Base-by-base conservation (phyloP, 2,888 invertebrate species). In the Adineta ricciae region DNA sequence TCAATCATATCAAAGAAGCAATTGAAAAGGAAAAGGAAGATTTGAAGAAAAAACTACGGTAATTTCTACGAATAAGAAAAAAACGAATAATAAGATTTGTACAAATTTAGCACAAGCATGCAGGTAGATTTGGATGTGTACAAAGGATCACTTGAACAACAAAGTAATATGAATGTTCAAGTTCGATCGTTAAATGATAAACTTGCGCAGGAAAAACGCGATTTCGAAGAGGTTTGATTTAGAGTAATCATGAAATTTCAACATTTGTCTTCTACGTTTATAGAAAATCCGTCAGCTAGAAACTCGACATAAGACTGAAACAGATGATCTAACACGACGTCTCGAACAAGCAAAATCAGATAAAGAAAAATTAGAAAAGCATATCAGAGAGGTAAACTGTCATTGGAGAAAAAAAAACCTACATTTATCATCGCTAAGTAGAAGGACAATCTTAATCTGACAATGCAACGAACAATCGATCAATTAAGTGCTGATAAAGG, bases 1-100 rank as follows among this genome's bases (percentile, higher is more conserved):
- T 78, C 24, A 78, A 78, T 41, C 38, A 78, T n/a, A 78, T 78
- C 3, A 78, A 78, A 41, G 41, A 78, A 41, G 11, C 9, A 2
- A 78, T 78, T 78, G 78, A 78, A 24, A 38, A 9, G 41, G 78
- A 78, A 78, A 78, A 41, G 11, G 78, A 78, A 19, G 78, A 78
- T 9, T 9, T n/a, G 1, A 21, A 78, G n/a, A 78, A 19, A 21
- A 78, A 78, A 41, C n/a, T 78, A 41, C 24, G 41, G 78, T 78
- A n/a, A 73, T 36, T 3, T 2, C 11, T 41, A 38, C 11, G 8
- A 46, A 5, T 46, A 46, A 8, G 46, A 46, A 46, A 46, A 46
- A 46, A 46, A 46, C 8, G 5, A 46, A 27, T 27, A 27, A n/a
- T n/a, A 64, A 64, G 46, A 46, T 46, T 46, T 46, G 36, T 41